These are phyloP conservation scores for Calliphora vomitoria DNA, from an alignment of 2,888 invertebrate species.

Conservation along the genomic window DNA sequence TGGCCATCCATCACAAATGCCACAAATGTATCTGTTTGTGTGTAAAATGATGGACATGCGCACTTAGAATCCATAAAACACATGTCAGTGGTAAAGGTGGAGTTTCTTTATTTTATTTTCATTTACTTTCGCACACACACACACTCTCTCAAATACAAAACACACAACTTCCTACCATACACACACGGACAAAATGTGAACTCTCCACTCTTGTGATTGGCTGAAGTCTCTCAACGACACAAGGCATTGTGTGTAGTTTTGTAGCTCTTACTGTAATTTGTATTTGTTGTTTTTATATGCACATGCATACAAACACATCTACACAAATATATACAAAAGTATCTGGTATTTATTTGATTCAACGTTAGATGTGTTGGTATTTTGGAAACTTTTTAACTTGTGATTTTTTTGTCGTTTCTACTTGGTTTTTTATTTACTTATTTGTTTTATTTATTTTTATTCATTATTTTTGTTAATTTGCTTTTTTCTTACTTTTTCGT, in stretches of 20 bases:
- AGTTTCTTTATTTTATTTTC: conserved; percentile 75
- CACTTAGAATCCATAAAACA: conserved; percentile 71
- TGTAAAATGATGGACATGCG: conserved; percentile 79
- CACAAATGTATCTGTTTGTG: conserved; percentile 34
- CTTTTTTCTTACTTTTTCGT: conserved; percentile 13
- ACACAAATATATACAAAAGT: conserved; percentile 75
- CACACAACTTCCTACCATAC: conserved; percentile 53
- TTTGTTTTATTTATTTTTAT: conserved; percentile 49
- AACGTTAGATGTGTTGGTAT: conserved; percentile 54
- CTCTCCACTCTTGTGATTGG: conserved; percentile 82
- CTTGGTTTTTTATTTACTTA: conserved; percentile 33
- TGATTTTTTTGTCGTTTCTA: conserved; percentile 62
- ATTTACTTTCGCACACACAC: conserved; percentile 62
- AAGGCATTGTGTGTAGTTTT: conserved; percentile 75
- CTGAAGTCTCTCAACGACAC: conserved; percentile 6
- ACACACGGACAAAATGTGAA: conserved; percentile 57
- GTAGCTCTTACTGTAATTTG: conserved; percentile 64
- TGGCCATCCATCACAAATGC: conserved; percentile 79
- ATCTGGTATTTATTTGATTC: conserved; percentile 78
- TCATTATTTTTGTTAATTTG: conserved; percentile 48
- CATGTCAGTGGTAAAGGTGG: conserved; percentile 77
- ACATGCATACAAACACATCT: not conserved
- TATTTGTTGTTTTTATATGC: conserved; percentile 18
- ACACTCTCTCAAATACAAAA: not conserved
- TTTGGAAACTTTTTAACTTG: conserved; percentile 54